phyloP scores from a whole-genome alignment of 2,797 vertebrate species.

The Hemitrygon akajei region DNA sequence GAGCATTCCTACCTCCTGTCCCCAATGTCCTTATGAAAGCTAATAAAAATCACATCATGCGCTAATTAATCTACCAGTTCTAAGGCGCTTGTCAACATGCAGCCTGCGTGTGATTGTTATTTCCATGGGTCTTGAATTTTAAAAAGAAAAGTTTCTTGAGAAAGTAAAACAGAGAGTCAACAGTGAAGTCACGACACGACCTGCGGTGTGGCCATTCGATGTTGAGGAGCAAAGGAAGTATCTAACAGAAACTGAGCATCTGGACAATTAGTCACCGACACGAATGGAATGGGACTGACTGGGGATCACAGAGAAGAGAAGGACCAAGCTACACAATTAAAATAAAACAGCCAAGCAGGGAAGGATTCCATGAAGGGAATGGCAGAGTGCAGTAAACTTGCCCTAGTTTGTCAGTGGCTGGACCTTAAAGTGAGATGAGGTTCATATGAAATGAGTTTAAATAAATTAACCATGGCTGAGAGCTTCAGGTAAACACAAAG shows the following conservation, averaged over 20 bases:
- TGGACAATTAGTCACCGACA: background rate
- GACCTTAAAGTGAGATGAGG: background rate
- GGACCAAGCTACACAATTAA: too few species aligned
- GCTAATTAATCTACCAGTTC: constrained; percentile 20
- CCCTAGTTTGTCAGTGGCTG: background rate
- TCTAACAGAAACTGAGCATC: background rate
- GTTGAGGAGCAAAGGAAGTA: background rate
- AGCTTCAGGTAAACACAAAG: too few species aligned
- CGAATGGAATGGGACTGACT: background rate
- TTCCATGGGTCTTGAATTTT: background rate
- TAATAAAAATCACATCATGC: constrained; percentile 17
- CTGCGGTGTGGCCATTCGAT: too few species aligned
- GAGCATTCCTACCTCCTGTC: too few species aligned
- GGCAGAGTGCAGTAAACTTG: background rate
- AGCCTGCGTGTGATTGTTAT: background rate
- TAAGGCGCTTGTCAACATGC: background rate
- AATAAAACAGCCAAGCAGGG: background rate
- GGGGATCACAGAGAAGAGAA: background rate
- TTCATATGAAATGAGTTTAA: background rate
- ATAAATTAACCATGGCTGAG: too few species aligned
- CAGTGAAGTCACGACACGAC: too few species aligned
- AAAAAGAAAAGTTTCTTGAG: background rate
- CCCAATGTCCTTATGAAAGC: background rate
- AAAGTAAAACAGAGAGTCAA: background rate
- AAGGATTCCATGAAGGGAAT: background rate